Evolutionary conservation across 1,140 invertebrate genomes (phyloP), one percentile per base, ranked within the genome.

Genomic region (Camponotus vicinus): DNA sequence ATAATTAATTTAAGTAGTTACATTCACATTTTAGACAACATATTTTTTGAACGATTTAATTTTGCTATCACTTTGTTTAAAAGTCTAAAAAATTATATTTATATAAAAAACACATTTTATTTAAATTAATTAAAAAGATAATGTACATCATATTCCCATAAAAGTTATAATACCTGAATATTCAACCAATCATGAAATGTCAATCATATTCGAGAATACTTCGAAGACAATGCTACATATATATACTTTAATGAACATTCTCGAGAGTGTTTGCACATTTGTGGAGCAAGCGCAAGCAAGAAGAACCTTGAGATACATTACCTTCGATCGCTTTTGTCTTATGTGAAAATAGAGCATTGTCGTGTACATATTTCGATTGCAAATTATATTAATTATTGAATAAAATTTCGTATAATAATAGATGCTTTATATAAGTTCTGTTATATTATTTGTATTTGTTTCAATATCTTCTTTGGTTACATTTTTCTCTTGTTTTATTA

Each of bases 311-410:
- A 73, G 71, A 73, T 61, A 70, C 11, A 77, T 71, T 75, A 34
- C 5, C 49, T 80, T 87, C 86, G 76, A 90, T 90, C 80, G 85
- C 77, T 83, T 40, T 89, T 89, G 21, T 86, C 70, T 82, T 75
- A 13, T 37, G 49, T 61, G 55, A 45, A 77, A 79, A 66, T 59
- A 27, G 52, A 73, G 37, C 66, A 85, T 87, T 71, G 52, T 57
- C 27, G 9, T n/a, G 61, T 57, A 11, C 61, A 13, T 37, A 11
- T 70, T 84, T 84, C 21, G 84, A 86, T 84, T 78, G 15, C 11
- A 49, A 40, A 59, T 37, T 49, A 85, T 34, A 34, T 70, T 67
- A 52, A 57, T 80, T 69, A 69, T 57, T 3, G 45, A 80, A 40
- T 34, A 69, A 79, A 67, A 0, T 21, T 34, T n/a, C 13, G 18